These are phyloP conservation scores for Peromyscus polionotus DNA, from an alignment of 2,113 vertebrate genomes.

Conservation along the genomic window DNA sequence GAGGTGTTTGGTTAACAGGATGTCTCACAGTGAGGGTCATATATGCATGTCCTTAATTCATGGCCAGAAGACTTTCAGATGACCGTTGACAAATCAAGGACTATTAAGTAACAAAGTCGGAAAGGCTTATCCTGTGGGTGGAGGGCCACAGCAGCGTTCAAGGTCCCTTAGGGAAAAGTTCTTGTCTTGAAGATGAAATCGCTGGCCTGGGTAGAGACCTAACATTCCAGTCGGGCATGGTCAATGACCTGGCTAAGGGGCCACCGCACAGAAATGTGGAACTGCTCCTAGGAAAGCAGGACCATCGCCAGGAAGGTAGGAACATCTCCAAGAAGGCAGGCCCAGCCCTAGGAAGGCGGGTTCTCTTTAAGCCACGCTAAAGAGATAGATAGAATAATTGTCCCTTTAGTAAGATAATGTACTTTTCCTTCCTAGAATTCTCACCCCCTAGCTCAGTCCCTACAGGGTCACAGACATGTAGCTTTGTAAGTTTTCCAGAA, in stretches of 20 bases:
- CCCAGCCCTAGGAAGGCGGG: not conserved
- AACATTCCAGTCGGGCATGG: not conserved
- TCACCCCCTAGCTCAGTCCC: not conserved
- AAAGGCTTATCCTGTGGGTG: not conserved
- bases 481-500: not conserved
- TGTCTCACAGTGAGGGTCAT: not conserved
- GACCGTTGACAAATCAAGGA: not conserved
- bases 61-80: constrained; percentile 29
- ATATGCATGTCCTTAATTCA: not conserved
- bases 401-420: not conserved
- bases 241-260: not conserved
- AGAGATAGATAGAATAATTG: not conserved
- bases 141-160: not conserved
- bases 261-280: not conserved
- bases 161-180: not conserved
- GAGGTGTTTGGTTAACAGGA: not conserved
- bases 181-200: not conserved
- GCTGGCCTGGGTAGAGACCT: not conserved
- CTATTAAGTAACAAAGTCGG: not conserved
- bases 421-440: not conserved
- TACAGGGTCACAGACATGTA: not conserved
- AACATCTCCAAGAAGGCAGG: not conserved
- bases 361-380: not conserved
- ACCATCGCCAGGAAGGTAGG: not conserved
- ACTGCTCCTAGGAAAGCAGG: not conserved